Conservation (phyloP, 2,888 invertebrate genomes). For the Eupithecia tripunctaria region DNA sequence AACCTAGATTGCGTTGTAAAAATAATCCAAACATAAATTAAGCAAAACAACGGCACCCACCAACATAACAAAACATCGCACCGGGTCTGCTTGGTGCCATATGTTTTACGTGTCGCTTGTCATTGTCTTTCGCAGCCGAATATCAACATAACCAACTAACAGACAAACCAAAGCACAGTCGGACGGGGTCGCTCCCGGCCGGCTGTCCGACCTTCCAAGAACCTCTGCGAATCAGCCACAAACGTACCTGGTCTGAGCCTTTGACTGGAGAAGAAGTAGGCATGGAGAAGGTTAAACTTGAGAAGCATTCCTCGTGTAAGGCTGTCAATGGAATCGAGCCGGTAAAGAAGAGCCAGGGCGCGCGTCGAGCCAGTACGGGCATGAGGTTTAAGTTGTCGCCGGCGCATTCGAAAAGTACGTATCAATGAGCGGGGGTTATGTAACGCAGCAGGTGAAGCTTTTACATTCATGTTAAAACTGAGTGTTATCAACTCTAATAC, state of each 20-base stretch:
- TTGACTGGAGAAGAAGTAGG: constrained; percentile 83
- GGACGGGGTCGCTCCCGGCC: constrained; percentile 74
- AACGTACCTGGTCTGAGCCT: constrained; percentile 89
- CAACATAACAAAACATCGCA: constrained; percentile 58
- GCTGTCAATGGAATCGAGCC: constrained; percentile 68
- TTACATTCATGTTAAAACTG: background rate
- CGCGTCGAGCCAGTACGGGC: constrained; percentile 77
- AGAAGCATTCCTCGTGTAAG: constrained; percentile 66
- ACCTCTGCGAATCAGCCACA: constrained; percentile 81
- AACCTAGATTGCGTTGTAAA: background rate
- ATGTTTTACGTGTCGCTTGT: constrained; percentile 76
- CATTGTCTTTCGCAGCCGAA: constrained; percentile 68
- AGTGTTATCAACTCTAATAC: constrained; percentile 27
- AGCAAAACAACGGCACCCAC: constrained; percentile 46
- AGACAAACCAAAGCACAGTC: constrained; percentile 72
- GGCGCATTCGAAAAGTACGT: constrained; percentile 81
- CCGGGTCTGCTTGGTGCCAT: constrained; percentile 75
- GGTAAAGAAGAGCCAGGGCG: constrained; percentile 67
- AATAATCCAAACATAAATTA: background rate
- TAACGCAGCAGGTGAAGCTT: constrained; percentile 22
- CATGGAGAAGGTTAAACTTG: constrained; percentile 60
- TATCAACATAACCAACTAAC: constrained; percentile 80
- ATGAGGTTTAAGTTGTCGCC: constrained; percentile 77
- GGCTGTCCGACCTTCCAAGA: constrained; percentile 71
- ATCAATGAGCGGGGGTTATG: constrained; percentile 47